These are phyloP conservation scores for Furcifer pardalis DNA, from an alignment of 2,797 vertebrate species.

Conservation along the genomic window DNA sequence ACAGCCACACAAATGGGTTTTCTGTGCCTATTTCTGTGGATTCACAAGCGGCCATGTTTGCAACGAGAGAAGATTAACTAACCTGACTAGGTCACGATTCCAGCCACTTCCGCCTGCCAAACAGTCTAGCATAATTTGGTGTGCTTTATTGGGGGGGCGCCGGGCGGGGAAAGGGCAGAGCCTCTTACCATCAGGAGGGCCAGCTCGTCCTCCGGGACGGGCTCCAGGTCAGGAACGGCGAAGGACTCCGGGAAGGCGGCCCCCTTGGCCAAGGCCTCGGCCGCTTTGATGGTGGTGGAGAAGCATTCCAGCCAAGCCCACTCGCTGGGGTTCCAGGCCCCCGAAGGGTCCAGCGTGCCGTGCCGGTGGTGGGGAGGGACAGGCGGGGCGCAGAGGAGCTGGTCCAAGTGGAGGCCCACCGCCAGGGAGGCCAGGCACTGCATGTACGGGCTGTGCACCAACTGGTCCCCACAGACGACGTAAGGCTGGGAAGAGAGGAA, in stretches of 20 bases:
- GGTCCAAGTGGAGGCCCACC: conserved; percentile 92
- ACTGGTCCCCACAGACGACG: conserved; percentile 95
- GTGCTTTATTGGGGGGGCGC: no score
- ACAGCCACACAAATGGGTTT: no score
- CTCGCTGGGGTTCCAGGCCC: conserved; percentile 89
- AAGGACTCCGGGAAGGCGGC: conserved; percentile 92
- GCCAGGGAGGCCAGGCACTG: conserved; percentile 96
- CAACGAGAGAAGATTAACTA: no score
- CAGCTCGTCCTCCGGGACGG: conserved; percentile 91
- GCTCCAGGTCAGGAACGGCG: conserved; percentile 92
- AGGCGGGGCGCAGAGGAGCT: conserved; percentile 87
- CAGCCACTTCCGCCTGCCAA: no score
- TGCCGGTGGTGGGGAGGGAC: conserved; percentile 85
- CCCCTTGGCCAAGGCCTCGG: conserved; percentile 91
- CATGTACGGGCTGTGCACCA: conserved; percentile 97
- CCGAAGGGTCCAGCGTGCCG: conserved; percentile 81
- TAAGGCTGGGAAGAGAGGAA: conserved; percentile 83
- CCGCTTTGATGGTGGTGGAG: conserved; percentile 94
- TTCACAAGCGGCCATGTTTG: no score
- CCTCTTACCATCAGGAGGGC: conserved; percentile 87
- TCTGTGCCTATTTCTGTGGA: no score
- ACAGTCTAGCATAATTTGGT: no score
- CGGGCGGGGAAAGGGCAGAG: no score
- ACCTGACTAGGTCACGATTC: no score
- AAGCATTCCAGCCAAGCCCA: conserved; percentile 98